Base-by-base conservation (phyloP, 2,888 invertebrate genomes). In the Synanthedon andrenaeformis region DNA sequence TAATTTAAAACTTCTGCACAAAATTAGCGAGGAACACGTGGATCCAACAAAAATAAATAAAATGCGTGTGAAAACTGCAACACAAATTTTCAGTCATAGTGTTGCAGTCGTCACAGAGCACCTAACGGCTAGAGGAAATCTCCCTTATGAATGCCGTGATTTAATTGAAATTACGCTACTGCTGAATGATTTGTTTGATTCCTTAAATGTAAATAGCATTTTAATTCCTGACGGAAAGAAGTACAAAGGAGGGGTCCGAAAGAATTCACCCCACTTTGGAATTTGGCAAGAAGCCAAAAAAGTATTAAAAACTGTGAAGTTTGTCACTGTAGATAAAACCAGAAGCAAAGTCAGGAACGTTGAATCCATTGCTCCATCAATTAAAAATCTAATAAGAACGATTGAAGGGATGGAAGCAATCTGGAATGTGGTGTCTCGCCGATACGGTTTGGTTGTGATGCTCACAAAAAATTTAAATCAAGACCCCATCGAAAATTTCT, bases 61-160 rank as follows among this genome's bases (percentile, higher is more conserved):
- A 60, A 67, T 66, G 63, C 52, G 57, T 1, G 66, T 66, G 10
- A 51, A 52, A 50, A 11, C 17, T n/a, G 42, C 48, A 17, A 14
- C 53, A 14, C 55, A 55, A 53, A 19, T 55, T 3, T 53, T 55
- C 42, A 55, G 55, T 42, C 52, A n/a, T n/a, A 35, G 55, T 28
- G 49, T 53, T 23, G 51, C 54, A 48, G 51, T 54, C 3, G 51
- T 35, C 10, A 35, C 51, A 13, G 17, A 54, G n/a, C 42, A 42
- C n/a, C n/a, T 42, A 42, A 42, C 42, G 11, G 42, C 42, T n/a
- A 42, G 42, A 42, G 42, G 42, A n/a, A 42, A n/a, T n/a, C n/a
- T n/a, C n/a, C n/a, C n/a, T n/a, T n/a, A n/a, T 42, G 42, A 42
- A 42, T 42, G n/a, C 42, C 11, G n/a, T 11, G 12, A 42, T n/a